Evolutionary conservation across 2,888 invertebrate species (phyloP), one percentile per base, ranked within the genome.

Genomic region (Rhamphomyia laevipes): DNA sequence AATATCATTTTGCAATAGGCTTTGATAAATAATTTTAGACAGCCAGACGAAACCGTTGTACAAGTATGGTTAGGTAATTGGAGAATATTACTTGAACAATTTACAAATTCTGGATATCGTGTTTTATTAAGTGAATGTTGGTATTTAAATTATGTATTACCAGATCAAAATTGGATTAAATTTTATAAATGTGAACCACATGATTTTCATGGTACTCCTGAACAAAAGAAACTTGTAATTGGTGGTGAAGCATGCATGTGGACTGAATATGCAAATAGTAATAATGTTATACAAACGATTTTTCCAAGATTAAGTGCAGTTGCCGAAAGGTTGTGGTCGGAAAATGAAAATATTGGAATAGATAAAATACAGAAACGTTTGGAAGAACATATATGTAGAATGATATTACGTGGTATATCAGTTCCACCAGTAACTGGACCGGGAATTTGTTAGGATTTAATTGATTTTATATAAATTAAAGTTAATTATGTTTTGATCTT

Each of bases 181-280:
- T 84, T 74, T 62, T 89, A 86, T 63, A 49, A 63, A 11, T 81
- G 81, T 54, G 86, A 90, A 59, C 89, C 88, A 0, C 70, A 77
- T 3, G 65, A 73, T 49, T 77, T 80, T 59, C 61, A 69, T 15
- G 72, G 75, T 6, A 71, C 66, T 2, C 60, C 64, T 2, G 63
- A 62, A 1, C 76, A 83, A 58, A 78, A 82, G 58, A 60, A 74
- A 2, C 71, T 82, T 47, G 80, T 95, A 23, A 67, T 90, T n/a
- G 94, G 95, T 1, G 94, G 94, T 1, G 93, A 93, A 66, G 88
- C 90, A 1, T 90, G 91, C 59, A 85, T 95, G 83, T 94, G 94
- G 94, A 80, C 81, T 2, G 94, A 95, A 68, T 82, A 78, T 57
- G 87, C 89, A 0, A 87, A 93, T 63, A 73, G 77, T 55, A 66